A percentile compares a stretch with the other conserved stretches of the same genome.
Conservation (phyloP, 2,888 invertebrate genomes). For the Pomacea canaliculata region DNA sequence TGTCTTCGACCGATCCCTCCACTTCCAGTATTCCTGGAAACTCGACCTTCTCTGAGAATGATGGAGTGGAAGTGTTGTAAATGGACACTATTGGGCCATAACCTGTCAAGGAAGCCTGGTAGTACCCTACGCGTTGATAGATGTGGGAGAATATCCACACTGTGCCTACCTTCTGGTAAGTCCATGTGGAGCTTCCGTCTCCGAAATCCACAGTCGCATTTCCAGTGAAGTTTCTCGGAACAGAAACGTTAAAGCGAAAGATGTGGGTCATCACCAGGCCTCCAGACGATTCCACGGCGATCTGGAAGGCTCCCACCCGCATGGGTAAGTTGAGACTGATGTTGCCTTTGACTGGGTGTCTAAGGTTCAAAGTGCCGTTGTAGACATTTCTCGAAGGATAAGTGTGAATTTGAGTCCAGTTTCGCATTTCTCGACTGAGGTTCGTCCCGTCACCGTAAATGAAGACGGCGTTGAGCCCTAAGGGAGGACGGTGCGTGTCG, state of each 20-base stretch:
- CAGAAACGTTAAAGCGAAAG: background rate
- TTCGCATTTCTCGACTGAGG: too few relatives aligned
- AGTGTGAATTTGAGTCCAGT: background rate
- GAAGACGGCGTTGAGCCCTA: background rate
- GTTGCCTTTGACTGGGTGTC: background rate
- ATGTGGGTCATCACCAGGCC: background rate
- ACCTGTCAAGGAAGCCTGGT: background rate
- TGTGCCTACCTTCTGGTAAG: background rate
- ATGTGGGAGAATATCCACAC: background rate
- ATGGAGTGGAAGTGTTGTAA: too few relatives aligned
- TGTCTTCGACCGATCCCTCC: background rate
- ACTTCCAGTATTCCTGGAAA: background rate
- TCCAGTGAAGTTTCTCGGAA: background rate
- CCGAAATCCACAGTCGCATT: background rate
- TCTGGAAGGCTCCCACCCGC: slow-evolving; percentile 8
- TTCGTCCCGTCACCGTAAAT: background rate
- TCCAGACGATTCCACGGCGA: background rate
- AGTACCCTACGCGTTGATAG: background rate
- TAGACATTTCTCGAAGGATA: background rate
- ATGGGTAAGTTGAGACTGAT: background rate
- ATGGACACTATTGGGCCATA: background rate
- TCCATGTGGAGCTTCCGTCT: background rate
- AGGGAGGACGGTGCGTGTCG: background rate
- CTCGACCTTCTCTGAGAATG: background rate
- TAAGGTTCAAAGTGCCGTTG: background rate